Evolutionary conservation across 2,888 invertebrate species (phyloP).

Genomic region (Portevinia maculata): DNA sequence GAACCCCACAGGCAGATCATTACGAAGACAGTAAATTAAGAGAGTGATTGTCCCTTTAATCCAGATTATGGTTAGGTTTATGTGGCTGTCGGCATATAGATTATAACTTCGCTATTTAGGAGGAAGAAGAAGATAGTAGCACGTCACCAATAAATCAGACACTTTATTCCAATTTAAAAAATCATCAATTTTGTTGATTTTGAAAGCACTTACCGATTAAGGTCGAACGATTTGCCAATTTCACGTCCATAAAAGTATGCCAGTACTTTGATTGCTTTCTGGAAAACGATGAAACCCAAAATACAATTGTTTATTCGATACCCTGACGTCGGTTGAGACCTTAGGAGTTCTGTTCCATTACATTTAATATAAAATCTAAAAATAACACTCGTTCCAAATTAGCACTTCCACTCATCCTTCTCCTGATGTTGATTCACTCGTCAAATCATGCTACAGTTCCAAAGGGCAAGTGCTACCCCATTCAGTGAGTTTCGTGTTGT

Average conservation of each 20-base stretch:
- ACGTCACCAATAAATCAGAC: too few species aligned
- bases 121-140: too few species aligned
- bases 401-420: conserved; percentile 4
- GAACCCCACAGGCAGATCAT: too few species aligned
- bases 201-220: background rate
- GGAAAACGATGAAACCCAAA: background rate
- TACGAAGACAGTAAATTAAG: too few species aligned
- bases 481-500: background rate
- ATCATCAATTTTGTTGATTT: too few species aligned
- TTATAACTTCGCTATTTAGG: too few species aligned
- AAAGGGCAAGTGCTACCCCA: conserved; percentile 12
- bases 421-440: conserved; percentile 15
- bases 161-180: too few species aligned
- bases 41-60: too few species aligned
- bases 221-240: background rate
- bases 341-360: conserved; percentile 15
- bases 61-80: too few species aligned
- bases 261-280: conserved; percentile 1
- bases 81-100: too few species aligned
- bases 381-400: conserved; percentile 25
- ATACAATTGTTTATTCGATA: conserved; percentile 50
- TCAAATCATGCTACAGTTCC: background rate
- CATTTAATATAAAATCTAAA: conserved; percentile 27
- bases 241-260: background rate
- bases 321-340: conserved; percentile 42